These are phyloP conservation scores for Sinodicranocentrus sp. DNA, from an alignment of 2,888 invertebrate genomes.

Conservation along the genomic window DNA sequence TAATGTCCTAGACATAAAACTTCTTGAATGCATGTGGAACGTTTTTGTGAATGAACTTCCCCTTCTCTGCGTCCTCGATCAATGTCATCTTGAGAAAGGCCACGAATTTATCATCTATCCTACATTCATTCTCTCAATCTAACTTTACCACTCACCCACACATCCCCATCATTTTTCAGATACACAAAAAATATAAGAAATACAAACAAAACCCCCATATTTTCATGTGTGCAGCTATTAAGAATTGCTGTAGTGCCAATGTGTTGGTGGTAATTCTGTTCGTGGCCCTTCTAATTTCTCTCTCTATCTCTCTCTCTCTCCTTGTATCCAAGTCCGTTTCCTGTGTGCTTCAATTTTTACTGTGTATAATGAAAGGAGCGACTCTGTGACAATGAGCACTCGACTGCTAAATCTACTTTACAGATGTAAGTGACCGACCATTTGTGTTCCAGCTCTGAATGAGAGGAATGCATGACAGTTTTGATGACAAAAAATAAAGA, in stretches of 20 bases:
- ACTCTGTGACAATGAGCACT: constrained; percentile 68
- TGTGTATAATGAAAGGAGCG: constrained; percentile 49
- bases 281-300: constrained; percentile 34
- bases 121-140: too few relatives aligned
- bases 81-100: constrained; percentile 18
- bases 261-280: constrained; percentile 30
- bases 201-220: constrained; percentile 26
- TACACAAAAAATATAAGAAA: constrained; percentile 16
- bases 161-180: constrained; percentile 21
- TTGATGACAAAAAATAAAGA: constrained; percentile 22
- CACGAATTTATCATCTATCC: constrained; percentile 20
- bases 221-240: constrained; percentile 29
- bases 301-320: too few relatives aligned
- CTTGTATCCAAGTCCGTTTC: constrained; percentile 20
- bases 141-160: too few relatives aligned
- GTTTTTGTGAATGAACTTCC: constrained; percentile 23
- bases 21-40: constrained; percentile 47
- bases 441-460: constrained; percentile 69
- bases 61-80: background rate
- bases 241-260: constrained; percentile 38
- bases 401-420: constrained; percentile 51
- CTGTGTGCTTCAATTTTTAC: constrained; percentile 45
- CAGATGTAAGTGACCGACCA: constrained; percentile 65
- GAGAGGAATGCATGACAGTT: constrained; percentile 41
- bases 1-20: constrained; percentile 45